Conservation (phyloP, 92 coral and sea anemone species). For the Epizoanthus rinbou region DNA sequence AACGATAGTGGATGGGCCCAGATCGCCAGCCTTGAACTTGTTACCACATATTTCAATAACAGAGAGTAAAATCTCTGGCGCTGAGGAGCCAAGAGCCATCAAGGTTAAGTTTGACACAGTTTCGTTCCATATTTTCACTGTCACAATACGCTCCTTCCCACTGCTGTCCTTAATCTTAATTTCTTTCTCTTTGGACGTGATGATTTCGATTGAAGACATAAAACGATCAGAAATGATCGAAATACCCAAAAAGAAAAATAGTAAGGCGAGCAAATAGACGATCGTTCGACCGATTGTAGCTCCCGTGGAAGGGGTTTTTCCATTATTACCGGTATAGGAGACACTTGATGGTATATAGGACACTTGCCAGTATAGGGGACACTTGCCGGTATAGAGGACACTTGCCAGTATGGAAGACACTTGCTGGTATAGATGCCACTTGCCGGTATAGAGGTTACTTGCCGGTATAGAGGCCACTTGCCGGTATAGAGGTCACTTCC, state of each 20-base stretch:
- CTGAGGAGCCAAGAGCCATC: conserved; percentile 99
- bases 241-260: conserved; percentile 95
- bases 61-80: conserved; percentile 95
- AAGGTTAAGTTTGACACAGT: conserved; percentile 98
- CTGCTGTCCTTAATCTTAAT: conserved; percentile 83
- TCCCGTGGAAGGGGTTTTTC: conserved; percentile 73
- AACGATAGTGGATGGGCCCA: conserved; percentile 97
- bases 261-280: conserved; percentile 84
- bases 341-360: too few relatives aligned
- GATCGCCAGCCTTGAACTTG: conserved; percentile 91
- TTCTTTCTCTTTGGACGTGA: conserved; percentile 97
- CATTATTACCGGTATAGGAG: conserved; percentile 59
- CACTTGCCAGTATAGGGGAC: too few relatives aligned
- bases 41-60: conserved; percentile 94
- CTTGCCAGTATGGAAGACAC: too few relatives aligned
- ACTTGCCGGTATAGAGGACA: too few relatives aligned
- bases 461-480: too few relatives aligned
- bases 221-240: conserved; percentile 99
- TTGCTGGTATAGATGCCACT: too few relatives aligned
- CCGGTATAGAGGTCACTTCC: too few relatives aligned
- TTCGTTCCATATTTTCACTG: conserved; percentile 99
- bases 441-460: too few relatives aligned
- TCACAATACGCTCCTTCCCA: conserved; percentile 87
- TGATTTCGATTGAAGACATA: conserved; percentile 98
- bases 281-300: conserved; percentile 92